Base-by-base conservation (phyloP, 2,797 vertebrate genomes). In the Bradypodion ventrale region DNA sequence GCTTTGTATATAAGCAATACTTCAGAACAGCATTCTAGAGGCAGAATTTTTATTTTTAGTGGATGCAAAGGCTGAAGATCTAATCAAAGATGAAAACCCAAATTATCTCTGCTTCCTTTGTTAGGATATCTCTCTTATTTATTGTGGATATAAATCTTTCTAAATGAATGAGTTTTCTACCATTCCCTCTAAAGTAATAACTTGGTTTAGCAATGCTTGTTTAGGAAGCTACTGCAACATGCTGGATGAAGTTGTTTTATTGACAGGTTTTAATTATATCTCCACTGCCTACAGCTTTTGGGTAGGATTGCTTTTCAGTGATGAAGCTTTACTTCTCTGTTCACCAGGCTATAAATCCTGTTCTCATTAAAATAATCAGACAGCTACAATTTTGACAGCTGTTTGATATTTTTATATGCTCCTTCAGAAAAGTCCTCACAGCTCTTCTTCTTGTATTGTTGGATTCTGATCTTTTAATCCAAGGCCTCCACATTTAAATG, bases 321-420 rank as follows among this genome's bases (percentile, higher is more conserved):
- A 74, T 35, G 70, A 82, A 62, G 59, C 70, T 60, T 74, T n/a
- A 65, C 15, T 37, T 37, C n/a, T 78, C 80, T 74, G 10, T 63
- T 82, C 80, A 46, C 37, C 40, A 63, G 40, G 56, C 6, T 74
- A 82, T 82, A 82, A 82, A 82, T 82, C 72, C 68, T 13, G 42
- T 63, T 82, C 80, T 82, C 80, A 65, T 82, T 82, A 82, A 82
- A 82, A 82, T 60, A 82, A 82, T 75, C 80, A 82, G 70, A 44
- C 59, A 35, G 59, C 80, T 75, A 46, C 4, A 27, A 27, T 82
- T 82, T 74, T 75, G 70, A 70, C 70, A 82, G 80, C n/a, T 49
- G 40, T 63, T 52, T 65, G 69, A 32, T 73, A 46, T 70, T 73
- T 82, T 82, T 35, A 46, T 70, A 82, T 74, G 35, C 80, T 37